Evolutionary conservation across 2,113 vertebrate genomes (phyloP).

Genomic region (Petrocephalus microphthalmus): DNA sequence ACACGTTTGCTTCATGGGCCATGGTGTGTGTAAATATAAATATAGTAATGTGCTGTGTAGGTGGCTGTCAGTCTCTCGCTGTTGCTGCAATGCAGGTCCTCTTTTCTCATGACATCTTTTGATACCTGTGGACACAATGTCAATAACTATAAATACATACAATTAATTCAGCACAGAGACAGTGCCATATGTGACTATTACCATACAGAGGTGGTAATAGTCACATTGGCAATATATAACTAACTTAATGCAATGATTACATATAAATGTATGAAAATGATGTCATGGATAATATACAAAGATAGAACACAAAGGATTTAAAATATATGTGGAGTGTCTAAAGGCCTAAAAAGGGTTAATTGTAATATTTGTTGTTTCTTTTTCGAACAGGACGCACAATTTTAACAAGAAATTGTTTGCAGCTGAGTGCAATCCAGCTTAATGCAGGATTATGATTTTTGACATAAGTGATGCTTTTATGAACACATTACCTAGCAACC

Average conservation of each 20-base stretch:
- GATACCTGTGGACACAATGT: background rate
- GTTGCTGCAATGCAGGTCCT: background rate
- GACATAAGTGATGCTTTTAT: constrained; percentile 42
- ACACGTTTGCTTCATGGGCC: background rate
- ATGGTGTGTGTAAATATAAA: background rate
- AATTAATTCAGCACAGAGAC: background rate
- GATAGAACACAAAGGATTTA: constrained; percentile 40
- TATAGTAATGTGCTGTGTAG: background rate
- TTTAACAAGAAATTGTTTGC: constrained; percentile 38
- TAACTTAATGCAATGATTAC: background rate
- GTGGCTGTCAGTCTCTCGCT: background rate
- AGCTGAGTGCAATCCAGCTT: constrained; percentile 47
- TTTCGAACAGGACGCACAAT: constrained; percentile 39
- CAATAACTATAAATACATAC: background rate
- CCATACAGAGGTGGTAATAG: background rate
- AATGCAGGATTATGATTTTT: constrained; percentile 45
- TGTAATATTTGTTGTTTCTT: constrained; percentile 23
- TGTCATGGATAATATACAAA: constrained; percentile 49
- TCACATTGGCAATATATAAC: background rate
- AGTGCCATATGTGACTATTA: background rate
- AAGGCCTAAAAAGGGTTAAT: constrained; percentile 21
- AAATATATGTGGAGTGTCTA: background rate
- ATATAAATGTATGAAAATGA: background rate
- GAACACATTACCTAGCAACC: constrained; percentile 47
- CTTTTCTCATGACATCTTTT: background rate